Conservation (phyloP, 2,888 invertebrate species). For the Periphyllus acericola region DNA sequence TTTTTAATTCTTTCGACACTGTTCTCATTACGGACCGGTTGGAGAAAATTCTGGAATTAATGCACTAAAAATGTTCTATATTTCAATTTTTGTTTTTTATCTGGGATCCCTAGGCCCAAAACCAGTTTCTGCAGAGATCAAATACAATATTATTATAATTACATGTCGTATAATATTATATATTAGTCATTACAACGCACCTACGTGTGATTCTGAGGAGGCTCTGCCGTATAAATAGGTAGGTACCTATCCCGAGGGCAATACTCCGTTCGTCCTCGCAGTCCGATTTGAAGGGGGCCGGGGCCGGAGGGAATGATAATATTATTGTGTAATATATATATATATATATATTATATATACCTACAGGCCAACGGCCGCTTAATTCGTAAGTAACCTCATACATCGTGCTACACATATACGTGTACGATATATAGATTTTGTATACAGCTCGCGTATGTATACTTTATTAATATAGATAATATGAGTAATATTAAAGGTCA, state of each 20-base stretch:
- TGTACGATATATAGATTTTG: not conserved
- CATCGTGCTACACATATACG: not conserved
- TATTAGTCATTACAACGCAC: not conserved
- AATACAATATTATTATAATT: too few species aligned
- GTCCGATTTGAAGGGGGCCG: not conserved
- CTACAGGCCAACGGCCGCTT: constrained; percentile 21
- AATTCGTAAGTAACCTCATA: constrained; percentile 1
- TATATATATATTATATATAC: not conserved
- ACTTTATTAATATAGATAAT: too few species aligned
- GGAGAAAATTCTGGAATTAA: too few species aligned
- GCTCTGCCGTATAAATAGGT: not conserved
- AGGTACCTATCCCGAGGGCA: not conserved
- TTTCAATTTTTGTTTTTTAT: too few species aligned
- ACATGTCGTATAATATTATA: not conserved
- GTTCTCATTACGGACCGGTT: too few species aligned
- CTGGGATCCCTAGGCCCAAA: too few species aligned
- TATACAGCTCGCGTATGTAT: not conserved
- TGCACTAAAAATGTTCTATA: too few species aligned
- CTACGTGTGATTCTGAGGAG: not conserved
- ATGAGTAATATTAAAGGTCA: not conserved
- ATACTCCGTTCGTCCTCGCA: not conserved
- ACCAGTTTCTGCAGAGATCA: too few species aligned
- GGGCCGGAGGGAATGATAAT: not conserved
- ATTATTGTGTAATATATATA: not conserved
- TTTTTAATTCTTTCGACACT: too few species aligned